Conservation (phyloP, 2,888 invertebrate species). For the Drosophila gaucha region DNA sequence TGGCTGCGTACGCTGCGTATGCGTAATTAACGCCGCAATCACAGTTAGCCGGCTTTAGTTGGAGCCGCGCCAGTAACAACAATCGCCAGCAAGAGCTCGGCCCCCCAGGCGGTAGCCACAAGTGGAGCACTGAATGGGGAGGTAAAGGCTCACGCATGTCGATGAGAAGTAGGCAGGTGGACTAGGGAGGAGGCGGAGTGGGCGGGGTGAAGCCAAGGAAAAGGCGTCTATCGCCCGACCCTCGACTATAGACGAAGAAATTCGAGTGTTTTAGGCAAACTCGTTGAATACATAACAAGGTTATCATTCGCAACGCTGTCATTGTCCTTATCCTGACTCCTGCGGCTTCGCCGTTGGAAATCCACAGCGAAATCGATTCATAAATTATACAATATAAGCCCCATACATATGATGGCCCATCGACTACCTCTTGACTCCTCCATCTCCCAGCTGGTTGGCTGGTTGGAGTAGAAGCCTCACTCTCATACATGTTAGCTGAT, state of each 20-base stretch:
- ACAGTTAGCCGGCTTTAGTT: conserved; percentile 44
- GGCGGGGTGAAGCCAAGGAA: not conserved
- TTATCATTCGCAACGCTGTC: conserved; percentile 21
- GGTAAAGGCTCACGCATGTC: conserved; percentile 1
- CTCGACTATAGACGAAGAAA: conserved; percentile 21
- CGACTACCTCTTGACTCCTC: not conserved
- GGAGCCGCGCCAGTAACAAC: conserved; percentile 21
- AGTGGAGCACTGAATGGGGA: conserved; percentile 3
- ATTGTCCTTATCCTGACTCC: not conserved
- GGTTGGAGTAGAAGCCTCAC: too few species aligned
- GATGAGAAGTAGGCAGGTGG: not conserved
- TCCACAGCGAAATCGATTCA: conserved; percentile 58
- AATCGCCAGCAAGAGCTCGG: conserved; percentile 17
- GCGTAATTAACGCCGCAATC: conserved; percentile 61
- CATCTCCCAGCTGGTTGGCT: not conserved
- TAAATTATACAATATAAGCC: conserved; percentile 62
- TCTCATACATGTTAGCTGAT: too few species aligned
- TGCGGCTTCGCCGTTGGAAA: too few species aligned
- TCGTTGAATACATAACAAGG: conserved; percentile 51
- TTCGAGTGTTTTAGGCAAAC: conserved; percentile 45
- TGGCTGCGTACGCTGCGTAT: conserved; percentile 52
- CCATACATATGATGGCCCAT: conserved; percentile 4
- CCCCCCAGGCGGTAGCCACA: conserved; percentile 9
- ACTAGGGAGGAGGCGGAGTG: not conserved
- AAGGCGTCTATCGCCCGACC: not conserved